phyloP scores from a whole-genome alignment of 2,888 invertebrate genomes.

The Onthophagus sagittarius region DNA sequence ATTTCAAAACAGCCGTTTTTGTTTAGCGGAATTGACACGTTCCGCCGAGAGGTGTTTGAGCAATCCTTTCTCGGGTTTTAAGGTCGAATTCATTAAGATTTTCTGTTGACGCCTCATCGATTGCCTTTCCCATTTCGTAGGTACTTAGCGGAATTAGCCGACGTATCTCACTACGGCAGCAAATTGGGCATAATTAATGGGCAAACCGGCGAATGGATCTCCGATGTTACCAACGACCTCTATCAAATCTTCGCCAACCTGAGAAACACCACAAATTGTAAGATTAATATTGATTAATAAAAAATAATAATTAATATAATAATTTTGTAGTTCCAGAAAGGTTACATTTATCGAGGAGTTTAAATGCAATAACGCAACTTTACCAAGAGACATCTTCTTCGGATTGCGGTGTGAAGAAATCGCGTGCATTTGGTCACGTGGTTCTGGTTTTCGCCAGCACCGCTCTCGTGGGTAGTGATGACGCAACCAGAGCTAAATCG shows the following conservation, averaged over 20 bases:
- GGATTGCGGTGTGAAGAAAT: slow-evolving; percentile 41
- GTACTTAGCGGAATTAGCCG: slow-evolving; percentile 55
- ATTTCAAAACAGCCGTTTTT: not conserved
- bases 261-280: slow-evolving; percentile 17
- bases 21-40: not conserved
- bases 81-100: not conserved
- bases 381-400: slow-evolving; percentile 49
- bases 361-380: slow-evolving; percentile 51
- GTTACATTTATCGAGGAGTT: slow-evolving; percentile 51
- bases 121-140: slow-evolving; percentile 42
- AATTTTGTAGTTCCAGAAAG: slow-evolving; percentile 53
- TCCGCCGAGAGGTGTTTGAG: not conserved
- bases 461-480: slow-evolving; percentile 49
- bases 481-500: slow-evolving; percentile 46
- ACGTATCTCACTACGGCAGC: slow-evolving; percentile 58
- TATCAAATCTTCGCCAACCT: slow-evolving; percentile 44
- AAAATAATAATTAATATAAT: no score
- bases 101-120: not conserved
- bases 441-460: slow-evolving; percentile 54
- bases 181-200: slow-evolving; percentile 62
- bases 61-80: not conserved
- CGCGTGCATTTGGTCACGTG: slow-evolving; percentile 51
- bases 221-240: slow-evolving; percentile 56
- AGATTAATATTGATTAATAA: not conserved
- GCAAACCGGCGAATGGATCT: slow-evolving; percentile 58